A percentile compares a stretch with the other conserved stretches of the same genome.
Evolutionary conservation across 2,888 invertebrate genomes (phyloP).

Genomic region (Drepanosiphum platanoidis): DNA sequence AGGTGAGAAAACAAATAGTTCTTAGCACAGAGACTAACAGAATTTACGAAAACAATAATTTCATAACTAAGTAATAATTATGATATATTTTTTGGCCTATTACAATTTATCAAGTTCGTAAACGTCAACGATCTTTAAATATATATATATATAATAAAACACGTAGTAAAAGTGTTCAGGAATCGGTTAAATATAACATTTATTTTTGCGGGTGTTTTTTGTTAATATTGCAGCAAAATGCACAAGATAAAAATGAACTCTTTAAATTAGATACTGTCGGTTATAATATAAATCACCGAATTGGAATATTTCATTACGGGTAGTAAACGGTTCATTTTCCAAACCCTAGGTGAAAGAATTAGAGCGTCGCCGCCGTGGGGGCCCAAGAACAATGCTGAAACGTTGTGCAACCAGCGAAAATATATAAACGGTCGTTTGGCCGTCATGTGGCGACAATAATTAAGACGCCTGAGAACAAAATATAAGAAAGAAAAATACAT

Average conservation of each 20-base stretch:
- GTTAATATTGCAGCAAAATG: not conserved
- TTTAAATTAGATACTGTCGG: not conserved
- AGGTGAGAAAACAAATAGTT: not conserved
- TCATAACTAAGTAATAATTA: not conserved
- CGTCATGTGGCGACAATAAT: constrained; percentile 60
- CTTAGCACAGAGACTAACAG: not conserved
- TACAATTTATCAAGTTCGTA: not conserved
- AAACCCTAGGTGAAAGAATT: constrained; percentile 31
- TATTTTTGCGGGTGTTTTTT: too few species aligned
- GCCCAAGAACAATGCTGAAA: constrained; percentile 35
- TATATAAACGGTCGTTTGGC: constrained; percentile 39
- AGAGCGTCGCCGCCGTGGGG: constrained; percentile 32
- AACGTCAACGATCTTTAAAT: not conserved
- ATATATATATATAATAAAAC: not conserved
- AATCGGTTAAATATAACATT: not conserved
- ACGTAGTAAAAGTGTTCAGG: not conserved
- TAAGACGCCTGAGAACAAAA: constrained; percentile 52
- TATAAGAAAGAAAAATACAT: constrained; percentile 16
- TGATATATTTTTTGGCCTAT: not conserved
- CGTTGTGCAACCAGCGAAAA: constrained; percentile 54
- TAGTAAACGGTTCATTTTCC: constrained; percentile 45
- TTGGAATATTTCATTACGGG: constrained; percentile 44
- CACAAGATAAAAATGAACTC: not conserved
- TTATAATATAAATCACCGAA: constrained; percentile 18
- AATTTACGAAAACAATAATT: not conserved